Conservation (phyloP, 2,113 vertebrate species). For the Labrus mixtus region DNA sequence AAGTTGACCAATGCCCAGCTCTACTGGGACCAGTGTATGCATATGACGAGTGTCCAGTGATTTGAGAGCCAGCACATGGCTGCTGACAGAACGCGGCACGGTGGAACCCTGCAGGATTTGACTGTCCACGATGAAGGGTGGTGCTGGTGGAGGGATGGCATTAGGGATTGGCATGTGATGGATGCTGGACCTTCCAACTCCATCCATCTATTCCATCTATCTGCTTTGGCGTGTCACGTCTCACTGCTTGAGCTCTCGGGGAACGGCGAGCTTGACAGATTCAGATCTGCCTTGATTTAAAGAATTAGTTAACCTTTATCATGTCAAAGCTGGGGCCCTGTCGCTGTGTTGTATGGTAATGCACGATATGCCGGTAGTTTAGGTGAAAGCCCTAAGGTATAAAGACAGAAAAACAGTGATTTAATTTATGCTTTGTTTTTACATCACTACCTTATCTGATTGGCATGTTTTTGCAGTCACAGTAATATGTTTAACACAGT, state of each 20-base stretch:
- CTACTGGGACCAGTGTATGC: constrained; percentile 18
- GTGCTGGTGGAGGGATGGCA: constrained; percentile 27
- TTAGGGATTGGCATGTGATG: constrained; percentile 65
- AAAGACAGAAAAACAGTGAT: constrained; percentile 17
- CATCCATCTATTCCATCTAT: constrained; percentile 65
- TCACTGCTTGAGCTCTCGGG: constrained; percentile 58
- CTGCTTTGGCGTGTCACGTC: constrained; percentile 65
- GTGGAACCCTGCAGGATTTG: constrained; percentile 38
- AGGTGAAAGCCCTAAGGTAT: constrained; percentile 59
- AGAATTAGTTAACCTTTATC: constrained; percentile 86
- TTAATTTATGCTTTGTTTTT: constrained; percentile 68
- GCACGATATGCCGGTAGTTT: constrained; percentile 60
- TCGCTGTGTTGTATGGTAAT: constrained; percentile 67
- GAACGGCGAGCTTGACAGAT: constrained; percentile 75
- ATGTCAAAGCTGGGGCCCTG: constrained; percentile 68
- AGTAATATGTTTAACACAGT: constrained; percentile 30
- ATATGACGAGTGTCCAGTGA: constrained; percentile 45
- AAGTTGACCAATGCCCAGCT: constrained; percentile 28
- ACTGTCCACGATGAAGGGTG: constrained; percentile 16
- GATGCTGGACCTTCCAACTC: constrained; percentile 72
- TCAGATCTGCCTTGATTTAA: constrained; percentile 80
- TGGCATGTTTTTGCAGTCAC: constrained; percentile 48
- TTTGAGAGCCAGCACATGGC: constrained; percentile 67
- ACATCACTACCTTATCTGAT: constrained; percentile 14
- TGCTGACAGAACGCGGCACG: constrained; percentile 49